Conservation (phyloP, 2,888 invertebrate genomes). For the Epinotia nisella region DNA sequence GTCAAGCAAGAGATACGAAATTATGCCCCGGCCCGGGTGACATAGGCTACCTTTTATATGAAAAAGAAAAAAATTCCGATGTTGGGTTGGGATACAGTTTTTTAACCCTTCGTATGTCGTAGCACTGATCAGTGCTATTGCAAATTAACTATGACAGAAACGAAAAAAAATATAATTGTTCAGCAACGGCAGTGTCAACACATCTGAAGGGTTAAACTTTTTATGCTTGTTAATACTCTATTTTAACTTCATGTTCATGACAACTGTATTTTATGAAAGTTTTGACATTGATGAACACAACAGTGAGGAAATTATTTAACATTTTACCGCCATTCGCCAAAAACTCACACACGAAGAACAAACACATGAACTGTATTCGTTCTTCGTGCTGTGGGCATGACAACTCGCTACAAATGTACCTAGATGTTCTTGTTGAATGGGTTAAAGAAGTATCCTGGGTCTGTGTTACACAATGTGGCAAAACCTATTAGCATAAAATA, state of each 20-base stretch:
- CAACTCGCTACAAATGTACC: neutral
- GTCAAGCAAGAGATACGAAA: no score
- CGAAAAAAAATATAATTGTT: no score
- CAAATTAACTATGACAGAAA: no score
- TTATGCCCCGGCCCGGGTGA: no score
- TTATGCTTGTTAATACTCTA: no score
- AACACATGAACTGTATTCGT: neutral
- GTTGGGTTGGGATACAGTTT: no score
- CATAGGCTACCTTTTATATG: no score
- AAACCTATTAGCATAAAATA: slow-evolving; percentile 2
- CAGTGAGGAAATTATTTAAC: neutral
- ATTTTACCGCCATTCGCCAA: neutral
- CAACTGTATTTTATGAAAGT: neutral
- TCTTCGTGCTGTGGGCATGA: neutral
- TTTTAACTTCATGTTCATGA: neutral
- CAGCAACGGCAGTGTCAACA: no score
- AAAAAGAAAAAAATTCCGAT: no score
- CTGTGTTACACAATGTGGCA: neutral
- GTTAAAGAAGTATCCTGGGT: neutral
- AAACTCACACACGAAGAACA: neutral
- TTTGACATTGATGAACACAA: neutral
- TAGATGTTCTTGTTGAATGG: neutral
- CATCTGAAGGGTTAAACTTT: no score
- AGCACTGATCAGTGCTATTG: no score
- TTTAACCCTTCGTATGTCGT: no score